These are phyloP conservation scores for Ceratina calcarata DNA, from an alignment of 1,140 invertebrate genomes.

Conservation along the genomic window DNA sequence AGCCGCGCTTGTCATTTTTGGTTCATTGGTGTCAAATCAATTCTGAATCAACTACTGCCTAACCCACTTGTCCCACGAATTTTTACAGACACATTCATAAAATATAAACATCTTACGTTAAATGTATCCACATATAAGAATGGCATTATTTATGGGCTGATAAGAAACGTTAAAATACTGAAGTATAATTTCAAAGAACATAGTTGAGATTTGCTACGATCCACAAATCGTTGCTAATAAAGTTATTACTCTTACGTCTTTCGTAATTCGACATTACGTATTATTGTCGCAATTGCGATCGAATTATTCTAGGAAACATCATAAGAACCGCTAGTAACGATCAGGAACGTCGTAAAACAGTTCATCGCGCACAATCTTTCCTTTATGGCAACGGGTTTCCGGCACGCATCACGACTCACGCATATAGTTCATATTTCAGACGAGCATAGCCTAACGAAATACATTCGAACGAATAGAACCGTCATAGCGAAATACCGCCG, in stretches of 20 bases:
- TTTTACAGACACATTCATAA: no score
- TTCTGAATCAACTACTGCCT: no score
- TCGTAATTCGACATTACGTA: no score
- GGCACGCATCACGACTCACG: not conserved
- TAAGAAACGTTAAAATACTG: not conserved
- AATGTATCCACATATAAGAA: no score
- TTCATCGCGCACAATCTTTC: not conserved
- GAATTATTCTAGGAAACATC: not conserved
- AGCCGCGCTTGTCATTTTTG: no score
- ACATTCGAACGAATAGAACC: not conserved
- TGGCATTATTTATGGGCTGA: no score
- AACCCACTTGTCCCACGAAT: no score
- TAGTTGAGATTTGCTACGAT: not conserved
- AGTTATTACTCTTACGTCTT: not conserved
- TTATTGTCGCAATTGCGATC: no score
- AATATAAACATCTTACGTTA: no score
- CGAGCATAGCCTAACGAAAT: not conserved
- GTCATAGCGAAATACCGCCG: constrained; percentile 3
- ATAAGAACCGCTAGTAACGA: not conserved
- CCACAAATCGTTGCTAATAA: not conserved
- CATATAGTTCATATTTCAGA: not conserved
- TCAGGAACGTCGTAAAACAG: constrained; percentile 13
- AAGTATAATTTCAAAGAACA: not conserved
- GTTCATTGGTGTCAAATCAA: no score
- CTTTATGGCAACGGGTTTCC: not conserved